A percentile compares a stretch with the other conserved stretches of the same genome.
Evolutionary conservation across 2,113 vertebrate genomes (phyloP).

Genomic region (Hippopotamus amphibius): DNA sequence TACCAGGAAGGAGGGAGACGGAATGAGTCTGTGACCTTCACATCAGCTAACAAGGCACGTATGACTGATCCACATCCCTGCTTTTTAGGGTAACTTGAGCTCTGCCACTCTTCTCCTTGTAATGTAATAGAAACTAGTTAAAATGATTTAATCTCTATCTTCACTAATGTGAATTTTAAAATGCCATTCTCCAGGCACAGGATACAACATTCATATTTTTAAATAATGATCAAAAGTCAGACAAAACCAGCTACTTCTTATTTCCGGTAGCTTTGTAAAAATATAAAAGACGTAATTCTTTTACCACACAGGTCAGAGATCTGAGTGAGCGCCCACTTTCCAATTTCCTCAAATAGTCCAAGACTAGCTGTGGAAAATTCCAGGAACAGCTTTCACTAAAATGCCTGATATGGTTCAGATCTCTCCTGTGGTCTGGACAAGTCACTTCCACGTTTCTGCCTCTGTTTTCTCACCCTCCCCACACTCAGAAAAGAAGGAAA

Average conservation of each 20-base stretch:
- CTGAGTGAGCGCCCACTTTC: not conserved
- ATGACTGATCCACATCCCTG: not conserved
- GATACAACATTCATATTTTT: not conserved
- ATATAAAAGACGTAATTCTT: slow-evolving; percentile 16
- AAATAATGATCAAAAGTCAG: slow-evolving; percentile 35
- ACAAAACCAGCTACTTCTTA: not conserved
- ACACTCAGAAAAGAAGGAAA: slow-evolving; percentile 65
- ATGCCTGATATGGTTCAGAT: not conserved
- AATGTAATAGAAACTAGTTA: not conserved
- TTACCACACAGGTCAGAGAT: not conserved
- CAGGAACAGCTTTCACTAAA: slow-evolving; percentile 44
- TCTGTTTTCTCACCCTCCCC: slow-evolving; percentile 68
- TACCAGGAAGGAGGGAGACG: not conserved
- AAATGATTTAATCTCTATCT: not conserved
- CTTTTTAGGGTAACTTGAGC: not conserved
- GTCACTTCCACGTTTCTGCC: slow-evolving; percentile 63
- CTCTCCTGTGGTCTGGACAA: slow-evolving; percentile 59
- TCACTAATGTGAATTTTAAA: slow-evolving; percentile 40
- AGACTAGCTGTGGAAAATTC: slow-evolving; percentile 68
- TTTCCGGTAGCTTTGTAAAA: slow-evolving; percentile 27
- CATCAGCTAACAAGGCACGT: not conserved
- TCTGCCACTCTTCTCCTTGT: not conserved
- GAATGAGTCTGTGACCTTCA: not conserved
- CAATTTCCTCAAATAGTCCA: not conserved
- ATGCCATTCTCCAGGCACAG: slow-evolving; percentile 20